Evolutionary conservation across 2,797 vertebrate genomes (phyloP), one percentile per base, ranked within the genome.

Genomic region (Parauchenoglanis ngamensis): DNA sequence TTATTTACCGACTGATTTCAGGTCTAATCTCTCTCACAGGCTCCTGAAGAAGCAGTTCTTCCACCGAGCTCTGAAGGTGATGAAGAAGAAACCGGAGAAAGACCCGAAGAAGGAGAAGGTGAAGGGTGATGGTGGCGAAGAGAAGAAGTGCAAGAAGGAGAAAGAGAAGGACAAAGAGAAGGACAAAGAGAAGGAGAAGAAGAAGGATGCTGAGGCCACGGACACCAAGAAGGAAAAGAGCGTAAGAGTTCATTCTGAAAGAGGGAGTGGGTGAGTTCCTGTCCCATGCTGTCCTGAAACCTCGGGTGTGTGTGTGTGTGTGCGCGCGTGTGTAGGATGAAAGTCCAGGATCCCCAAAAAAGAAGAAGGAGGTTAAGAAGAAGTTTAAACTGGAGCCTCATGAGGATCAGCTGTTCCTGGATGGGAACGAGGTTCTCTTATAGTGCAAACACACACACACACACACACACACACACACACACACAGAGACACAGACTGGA

Each of bases 361-460:
- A 99, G 94, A 96, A 96, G 89, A 99, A 99, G 87, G 98, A 99
- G 88, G 97, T 96, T 49, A 99, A 99, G 95, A 98, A 98, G 94
- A 99, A 99, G 95, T 99, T 99, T 92, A 99, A 99, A 93, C 96
- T 99, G 91, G 98, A 99, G 93, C 97, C 97, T 89, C 98, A 99
- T 5, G 98, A 99, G 87, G 98, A 99, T 90, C 98, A 99, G 92
- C 31, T 31, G 31, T 31, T 31, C 31, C 31, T 31, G 31, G 31
- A 31, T 92, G 98, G 98, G 89, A 99, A 98, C 89, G 98, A 99
- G 96, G 98, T 98, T 54, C 59, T 65, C 5, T n/a, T 65, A 67
- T 40, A 23, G 31, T 7, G 17, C 11, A 8, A 0, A 15, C 13
- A 6, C 3, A n/a, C 44, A 54, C n/a, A 28, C 75, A 78, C 15